Evolutionary conservation across 2,113 vertebrate species (phyloP), one percentile per base, ranked within the genome.

Genomic region (Hemibagrus wyckioides): DNA sequence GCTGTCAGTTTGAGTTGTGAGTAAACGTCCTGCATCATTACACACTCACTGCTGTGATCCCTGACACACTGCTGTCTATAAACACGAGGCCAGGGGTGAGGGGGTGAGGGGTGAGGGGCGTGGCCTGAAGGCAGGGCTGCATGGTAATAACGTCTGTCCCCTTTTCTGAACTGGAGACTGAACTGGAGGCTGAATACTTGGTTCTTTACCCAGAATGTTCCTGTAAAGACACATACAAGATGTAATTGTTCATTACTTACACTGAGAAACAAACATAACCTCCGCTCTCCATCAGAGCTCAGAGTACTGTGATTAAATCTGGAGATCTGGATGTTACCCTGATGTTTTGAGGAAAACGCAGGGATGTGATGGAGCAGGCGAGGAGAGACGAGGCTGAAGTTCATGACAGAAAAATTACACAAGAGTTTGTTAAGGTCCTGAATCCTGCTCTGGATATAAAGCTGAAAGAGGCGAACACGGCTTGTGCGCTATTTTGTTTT

Each of bases 1-100:
- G 98, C 91, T 95, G 96, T 17, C 97, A 97, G 88, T 96, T 97
- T 81, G 98, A 99, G 89, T 96, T 36, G 89, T 90, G 86, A 88
- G 87, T 87, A n/a, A 21, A 63, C 85, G 10, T 41, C 71, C 30
- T 52, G 54, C 57, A 69, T 76, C 76, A 59, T 85, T 63, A 69
- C 56, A 83, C 73, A 59, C 25, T 67, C 44, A 39, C 57, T 25
- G 25, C 23, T 36, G 67, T 21, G 33, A 69, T 9, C 19, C 67
- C 33, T 69, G 14, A 69, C 33, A 19, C 36, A 3, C 67, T 39
- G 67, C 21, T 33, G 1, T 67, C 30, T 33, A 19, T 69, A 69
- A 69, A 69, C 30, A 69, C 15, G 7, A 48, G 65, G 36, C 15
- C 2, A 69, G 19, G 7, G 14, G 14, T 23, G 15, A 23, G 36